Evolutionary conservation across 2,113 vertebrate species (phyloP).

Genomic region (Tapirus terrestris): DNA sequence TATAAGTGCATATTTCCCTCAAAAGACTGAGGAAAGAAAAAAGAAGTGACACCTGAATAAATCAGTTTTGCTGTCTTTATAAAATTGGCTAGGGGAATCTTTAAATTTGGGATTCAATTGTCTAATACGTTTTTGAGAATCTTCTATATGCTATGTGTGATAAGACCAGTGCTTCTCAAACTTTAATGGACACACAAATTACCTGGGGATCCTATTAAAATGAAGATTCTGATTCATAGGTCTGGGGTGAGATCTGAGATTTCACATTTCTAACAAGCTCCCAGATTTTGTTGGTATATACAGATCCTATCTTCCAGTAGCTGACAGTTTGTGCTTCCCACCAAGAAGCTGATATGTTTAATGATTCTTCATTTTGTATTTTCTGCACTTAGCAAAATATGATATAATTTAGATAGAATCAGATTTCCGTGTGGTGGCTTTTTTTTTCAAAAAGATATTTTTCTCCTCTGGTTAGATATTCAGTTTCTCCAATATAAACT

Average conservation of each 20-base stretch:
- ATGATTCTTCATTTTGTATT: background rate
- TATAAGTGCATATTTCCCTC: background rate
- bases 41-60: slow-evolving; percentile 4
- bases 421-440: background rate
- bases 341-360: background rate
- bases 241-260: background rate
- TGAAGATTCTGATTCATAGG: background rate
- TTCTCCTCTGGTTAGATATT: background rate
- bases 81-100: background rate
- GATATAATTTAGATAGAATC: background rate
- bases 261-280: background rate
- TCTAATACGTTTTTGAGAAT: slow-evolving; percentile 1
- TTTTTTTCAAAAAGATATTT: background rate
- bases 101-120: background rate
- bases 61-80: slow-evolving; percentile 38
- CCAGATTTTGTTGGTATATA: background rate
- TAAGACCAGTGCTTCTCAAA: background rate
- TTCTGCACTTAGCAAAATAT: background rate
- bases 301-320: background rate
- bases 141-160: background rate
- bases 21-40: background rate
- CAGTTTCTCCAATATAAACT: slow-evolving; percentile 7
- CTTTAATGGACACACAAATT: background rate
- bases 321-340: background rate
- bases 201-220: background rate